A percentile compares a stretch with the other conserved stretches of the same genome.
These are phyloP conservation scores for Pelecanoides urinatrix DNA, from an alignment of 2,113 vertebrate genomes.

Conservation along the genomic window DNA sequence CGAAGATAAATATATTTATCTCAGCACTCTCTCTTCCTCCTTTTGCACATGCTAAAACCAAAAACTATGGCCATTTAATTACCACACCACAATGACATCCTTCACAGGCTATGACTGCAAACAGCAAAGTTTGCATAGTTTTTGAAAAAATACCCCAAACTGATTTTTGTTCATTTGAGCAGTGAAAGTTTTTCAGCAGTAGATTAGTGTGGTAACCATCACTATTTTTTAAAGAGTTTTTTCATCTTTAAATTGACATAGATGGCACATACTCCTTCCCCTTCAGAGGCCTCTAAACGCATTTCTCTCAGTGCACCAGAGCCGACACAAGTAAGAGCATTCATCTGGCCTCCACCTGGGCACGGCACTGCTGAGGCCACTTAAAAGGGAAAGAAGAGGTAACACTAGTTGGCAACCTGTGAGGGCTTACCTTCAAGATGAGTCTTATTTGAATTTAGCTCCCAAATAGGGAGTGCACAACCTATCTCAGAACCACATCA, in stretches of 20 bases:
- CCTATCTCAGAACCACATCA: not conserved
- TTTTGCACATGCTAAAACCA: not conserved
- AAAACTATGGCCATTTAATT: not conserved
- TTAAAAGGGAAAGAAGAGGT: not conserved
- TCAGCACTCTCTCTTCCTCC: not conserved
- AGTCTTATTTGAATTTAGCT: not conserved
- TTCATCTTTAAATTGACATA: not conserved
- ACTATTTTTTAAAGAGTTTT: not conserved
- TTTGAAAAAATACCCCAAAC: not conserved
- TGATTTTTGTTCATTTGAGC: not conserved
- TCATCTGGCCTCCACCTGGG: not conserved
- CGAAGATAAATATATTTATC: not conserved
- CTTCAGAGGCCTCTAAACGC: not conserved
- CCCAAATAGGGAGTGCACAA: not conserved
- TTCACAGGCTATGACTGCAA: not conserved
- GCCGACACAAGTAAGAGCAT: not conserved
- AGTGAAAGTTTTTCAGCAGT: not conserved
- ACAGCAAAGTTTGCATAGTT: not conserved
- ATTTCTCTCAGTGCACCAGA: not conserved
- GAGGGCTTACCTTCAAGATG: fast-evolving
- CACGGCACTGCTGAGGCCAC: fast-evolving
- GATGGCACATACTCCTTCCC: not conserved
- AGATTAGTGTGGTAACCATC: not conserved
- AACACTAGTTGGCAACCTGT: not conserved
- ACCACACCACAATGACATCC: not conserved